phyloP scores from a whole-genome alignment of 1,140 invertebrate species.

The Psix sp. region DNA sequence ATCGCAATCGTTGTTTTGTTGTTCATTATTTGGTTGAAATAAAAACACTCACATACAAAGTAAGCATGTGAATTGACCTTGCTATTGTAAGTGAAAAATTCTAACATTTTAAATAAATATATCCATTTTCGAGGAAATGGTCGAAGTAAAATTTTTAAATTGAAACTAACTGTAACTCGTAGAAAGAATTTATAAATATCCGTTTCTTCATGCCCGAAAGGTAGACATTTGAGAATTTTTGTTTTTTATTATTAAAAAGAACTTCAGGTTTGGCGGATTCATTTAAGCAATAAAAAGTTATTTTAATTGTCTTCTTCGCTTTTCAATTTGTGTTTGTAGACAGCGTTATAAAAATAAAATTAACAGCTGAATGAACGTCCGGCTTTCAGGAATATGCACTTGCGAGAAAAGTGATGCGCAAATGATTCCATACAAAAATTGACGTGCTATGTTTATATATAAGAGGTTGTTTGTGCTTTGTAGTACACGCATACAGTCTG shows the following conservation, averaged over 20 bases:
- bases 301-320: conserved; percentile 23
- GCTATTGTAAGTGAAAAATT: no score
- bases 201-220: no score
- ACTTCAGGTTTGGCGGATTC: no score
- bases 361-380: conserved; percentile 54
- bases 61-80: conserved; percentile 49
- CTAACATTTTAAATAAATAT: no score
- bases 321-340: background rate
- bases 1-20: conserved; percentile 22
- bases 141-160: no score
- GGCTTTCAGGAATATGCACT: conserved; percentile 36
- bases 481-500: conserved; percentile 24
- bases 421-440: conserved; percentile 37
- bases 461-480: conserved; percentile 15
- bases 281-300: conserved; percentile 26
- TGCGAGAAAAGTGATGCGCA: conserved; percentile 36
- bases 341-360: conserved; percentile 53
- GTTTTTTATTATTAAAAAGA: no score
- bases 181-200: no score
- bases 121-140: no score
- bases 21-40: conserved; percentile 54
- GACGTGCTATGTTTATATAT: conserved; percentile 29
- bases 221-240: no score
- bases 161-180: no score
- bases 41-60: conserved; percentile 38